Conservation (phyloP, 2,797 vertebrate species). For the Psittacula derbiana region DNA sequence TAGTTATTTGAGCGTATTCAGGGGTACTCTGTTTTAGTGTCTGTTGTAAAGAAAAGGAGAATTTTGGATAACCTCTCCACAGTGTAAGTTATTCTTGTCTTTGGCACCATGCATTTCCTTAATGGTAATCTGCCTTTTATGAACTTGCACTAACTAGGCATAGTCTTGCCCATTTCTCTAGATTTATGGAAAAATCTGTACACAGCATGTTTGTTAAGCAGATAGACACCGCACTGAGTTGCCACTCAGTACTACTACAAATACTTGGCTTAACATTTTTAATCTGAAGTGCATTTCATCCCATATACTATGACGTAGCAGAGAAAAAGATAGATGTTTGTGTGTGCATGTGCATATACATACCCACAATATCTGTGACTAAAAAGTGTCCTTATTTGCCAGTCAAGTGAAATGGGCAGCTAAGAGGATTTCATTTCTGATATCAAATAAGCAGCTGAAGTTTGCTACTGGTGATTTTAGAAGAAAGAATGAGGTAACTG, state of each 20-base stretch:
- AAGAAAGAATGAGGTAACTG: neutral
- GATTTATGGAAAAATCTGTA: neutral
- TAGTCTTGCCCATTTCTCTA: neutral
- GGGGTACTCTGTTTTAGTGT: neutral
- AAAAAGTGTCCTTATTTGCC: neutral
- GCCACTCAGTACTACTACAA: neutral
- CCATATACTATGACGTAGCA: neutral
- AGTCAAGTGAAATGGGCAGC: neutral
- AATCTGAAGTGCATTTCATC: neutral
- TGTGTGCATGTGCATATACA: neutral
- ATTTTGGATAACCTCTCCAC: neutral
- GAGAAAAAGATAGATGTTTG: neutral
- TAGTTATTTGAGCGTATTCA: neutral
- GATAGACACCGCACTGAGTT: neutral
- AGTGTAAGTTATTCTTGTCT: neutral
- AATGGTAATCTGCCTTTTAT: neutral
- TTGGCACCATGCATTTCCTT: neutral
- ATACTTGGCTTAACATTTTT: neutral
- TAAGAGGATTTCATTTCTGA: neutral
- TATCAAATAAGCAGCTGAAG: neutral
- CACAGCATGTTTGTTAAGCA: neutral
- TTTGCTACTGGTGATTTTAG: neutral
- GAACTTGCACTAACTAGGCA: neutral
- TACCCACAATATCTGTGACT: neutral
- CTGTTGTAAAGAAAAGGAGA: neutral